phyloP scores from a whole-genome alignment of 1,140 invertebrate genomes.

The Temnothorax curvispinosus region DNA sequence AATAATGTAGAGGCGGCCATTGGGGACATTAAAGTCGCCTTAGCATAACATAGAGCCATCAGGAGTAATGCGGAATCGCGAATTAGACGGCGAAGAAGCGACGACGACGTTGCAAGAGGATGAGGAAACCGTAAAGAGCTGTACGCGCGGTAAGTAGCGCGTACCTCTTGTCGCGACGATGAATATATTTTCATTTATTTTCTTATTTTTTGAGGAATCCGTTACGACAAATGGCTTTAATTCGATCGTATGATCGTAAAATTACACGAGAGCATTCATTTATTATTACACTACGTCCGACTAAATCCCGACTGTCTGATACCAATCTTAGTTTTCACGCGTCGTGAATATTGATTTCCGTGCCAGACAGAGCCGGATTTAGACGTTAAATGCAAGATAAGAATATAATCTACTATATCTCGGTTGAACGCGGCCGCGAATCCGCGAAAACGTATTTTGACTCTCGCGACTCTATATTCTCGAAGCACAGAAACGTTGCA shows the following conservation, averaged over 20 bases:
- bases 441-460: background rate
- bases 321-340: background rate
- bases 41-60: background rate
- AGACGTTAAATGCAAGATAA: background rate
- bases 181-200: background rate
- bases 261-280: background rate
- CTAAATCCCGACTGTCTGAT: constrained; percentile 7
- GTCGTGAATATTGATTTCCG: background rate
- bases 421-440: background rate
- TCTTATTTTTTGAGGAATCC: background rate
- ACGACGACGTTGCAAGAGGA: constrained; percentile 10
- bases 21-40: constrained; percentile 12
- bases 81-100: constrained; percentile 23
- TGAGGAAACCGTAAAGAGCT: constrained; percentile 20
- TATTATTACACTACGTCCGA: background rate
- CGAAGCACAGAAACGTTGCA: background rate
- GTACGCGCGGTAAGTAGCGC: background rate
- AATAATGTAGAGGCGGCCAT: background rate
- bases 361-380: background rate
- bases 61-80: background rate
- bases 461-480: background rate
- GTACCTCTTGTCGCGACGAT: background rate
- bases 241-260: background rate
- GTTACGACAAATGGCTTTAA: background rate
- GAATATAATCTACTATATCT: background rate